Percentiles rank a stretch among this genome's conserved stretches.
Conservation (phyloP, 2,797 vertebrate genomes). For the Amphiprion clarkii region DNA sequence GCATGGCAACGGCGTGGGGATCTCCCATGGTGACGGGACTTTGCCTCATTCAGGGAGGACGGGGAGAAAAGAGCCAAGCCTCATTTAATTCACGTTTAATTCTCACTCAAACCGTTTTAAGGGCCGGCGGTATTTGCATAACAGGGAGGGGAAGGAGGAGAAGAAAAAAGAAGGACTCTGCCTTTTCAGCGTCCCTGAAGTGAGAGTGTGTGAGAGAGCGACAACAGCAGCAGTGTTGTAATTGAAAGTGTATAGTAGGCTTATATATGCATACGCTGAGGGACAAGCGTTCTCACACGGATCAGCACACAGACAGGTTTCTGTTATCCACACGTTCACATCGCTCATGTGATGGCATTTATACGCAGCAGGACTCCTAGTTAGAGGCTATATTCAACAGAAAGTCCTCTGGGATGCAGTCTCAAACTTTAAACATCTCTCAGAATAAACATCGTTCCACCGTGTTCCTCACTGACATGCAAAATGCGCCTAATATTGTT, state of each 20-base stretch:
- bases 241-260: constrained; percentile 81
- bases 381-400: too few species aligned
- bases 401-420: too few species aligned
- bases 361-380: background rate
- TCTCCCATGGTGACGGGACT: constrained; percentile 89
- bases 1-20: constrained; percentile 91
- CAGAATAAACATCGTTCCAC: too few species aligned
- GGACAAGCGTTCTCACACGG: constrained; percentile 86
- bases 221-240: constrained; percentile 81
- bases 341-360: constrained; percentile 60
- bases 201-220: constrained; percentile 53
- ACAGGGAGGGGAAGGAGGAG: constrained; percentile 82
- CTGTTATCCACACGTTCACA: constrained; percentile 57
- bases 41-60: constrained; percentile 87
- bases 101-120: constrained; percentile 88
- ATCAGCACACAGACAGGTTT: constrained; percentile 76
- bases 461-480: too few species aligned
- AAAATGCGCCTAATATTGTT: too few species aligned
- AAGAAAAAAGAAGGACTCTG: constrained; percentile 81
- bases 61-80: constrained; percentile 86
- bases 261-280: constrained; percentile 82
- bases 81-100: constrained; percentile 99
- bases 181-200: constrained; percentile 80
- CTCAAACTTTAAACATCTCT: too few species aligned
- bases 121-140: constrained; percentile 95